Conservation (phyloP, 2,113 vertebrate species). For the Cichladusa arquata region DNA sequence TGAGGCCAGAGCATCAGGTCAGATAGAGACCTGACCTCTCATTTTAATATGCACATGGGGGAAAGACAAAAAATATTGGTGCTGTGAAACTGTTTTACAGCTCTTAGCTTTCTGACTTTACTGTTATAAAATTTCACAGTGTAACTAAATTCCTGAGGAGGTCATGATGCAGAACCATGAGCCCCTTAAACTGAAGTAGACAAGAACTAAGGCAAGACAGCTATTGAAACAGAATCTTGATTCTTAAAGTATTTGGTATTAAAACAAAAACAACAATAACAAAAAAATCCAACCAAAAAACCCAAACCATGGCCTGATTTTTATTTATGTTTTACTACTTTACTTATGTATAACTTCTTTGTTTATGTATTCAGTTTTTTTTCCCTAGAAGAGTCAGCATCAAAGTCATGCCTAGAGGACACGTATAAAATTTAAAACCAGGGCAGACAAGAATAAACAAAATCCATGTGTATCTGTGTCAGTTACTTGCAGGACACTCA, state of each 20-base stretch:
- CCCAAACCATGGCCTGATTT: background rate
- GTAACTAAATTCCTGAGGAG: slow-evolving; percentile 48
- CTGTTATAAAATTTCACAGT: slow-evolving; percentile 54
- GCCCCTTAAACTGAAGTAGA: slow-evolving; percentile 48
- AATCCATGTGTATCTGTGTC: slow-evolving; percentile 70
- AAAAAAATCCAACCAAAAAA: background rate
- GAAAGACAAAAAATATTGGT: slow-evolving; percentile 39
- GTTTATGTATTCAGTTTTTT: slow-evolving; percentile 58
- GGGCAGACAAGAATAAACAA: slow-evolving; percentile 69
- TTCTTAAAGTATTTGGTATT: slow-evolving; percentile 43
- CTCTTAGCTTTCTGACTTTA: slow-evolving; percentile 47
- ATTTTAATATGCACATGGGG: background rate
- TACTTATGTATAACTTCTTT: slow-evolving; percentile 63
- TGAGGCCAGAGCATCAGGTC: background rate
- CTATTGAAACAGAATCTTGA: slow-evolving; percentile 57
- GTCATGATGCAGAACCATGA: slow-evolving; percentile 51
- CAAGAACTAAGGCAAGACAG: slow-evolving; percentile 36
- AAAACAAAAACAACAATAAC: background rate
- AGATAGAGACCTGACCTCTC: background rate
- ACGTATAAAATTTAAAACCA: slow-evolving; percentile 71
- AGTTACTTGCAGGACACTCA: slow-evolving; percentile 14
- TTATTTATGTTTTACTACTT: slow-evolving; percentile 66
- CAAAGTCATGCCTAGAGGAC: slow-evolving; percentile 73
- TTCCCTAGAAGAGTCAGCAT: slow-evolving; percentile 50
- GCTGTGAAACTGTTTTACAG: slow-evolving; percentile 55